These are phyloP conservation scores for Apaloderma vittatum DNA, from an alignment of 2,113 vertebrate species.

Conservation along the genomic window DNA sequence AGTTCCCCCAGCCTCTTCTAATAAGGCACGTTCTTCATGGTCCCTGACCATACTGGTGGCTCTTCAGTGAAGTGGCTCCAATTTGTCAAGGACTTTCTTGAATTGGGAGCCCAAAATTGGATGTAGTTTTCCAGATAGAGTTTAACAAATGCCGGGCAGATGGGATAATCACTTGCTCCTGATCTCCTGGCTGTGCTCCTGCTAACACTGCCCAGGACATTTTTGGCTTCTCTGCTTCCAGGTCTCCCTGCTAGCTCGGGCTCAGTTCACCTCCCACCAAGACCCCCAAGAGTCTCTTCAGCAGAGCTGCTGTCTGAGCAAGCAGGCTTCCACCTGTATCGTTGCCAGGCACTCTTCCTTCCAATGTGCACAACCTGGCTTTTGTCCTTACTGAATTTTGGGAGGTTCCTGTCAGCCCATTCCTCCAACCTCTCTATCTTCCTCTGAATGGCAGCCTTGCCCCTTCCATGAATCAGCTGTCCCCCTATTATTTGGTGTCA, in stretches of 20 bases:
- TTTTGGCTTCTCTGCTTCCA: neutral
- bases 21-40: rapidly evolving
- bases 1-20: neutral
- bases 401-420: neutral
- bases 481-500: neutral
- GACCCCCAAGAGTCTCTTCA: neutral
- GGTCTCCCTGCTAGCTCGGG: neutral
- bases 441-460: neutral
- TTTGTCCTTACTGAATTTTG: neutral
- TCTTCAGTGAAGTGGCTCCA: neutral
- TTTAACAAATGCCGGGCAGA: neutral
- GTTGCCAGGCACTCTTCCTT: neutral
- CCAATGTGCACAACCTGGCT: rapidly evolving
- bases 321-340: neutral
- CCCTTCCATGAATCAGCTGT: neutral
- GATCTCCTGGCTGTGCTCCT: neutral
- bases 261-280: neutral
- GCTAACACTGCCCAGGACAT: neutral
- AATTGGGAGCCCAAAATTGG: neutral
- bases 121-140: neutral
- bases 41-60: too few relatives aligned
- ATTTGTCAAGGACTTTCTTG: neutral
- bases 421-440: neutral
- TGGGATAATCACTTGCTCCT: neutral
- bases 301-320: neutral